phyloP scores from a whole-genome alignment of 2,113 vertebrate genomes.

The Cyprinodon variegatus region DNA sequence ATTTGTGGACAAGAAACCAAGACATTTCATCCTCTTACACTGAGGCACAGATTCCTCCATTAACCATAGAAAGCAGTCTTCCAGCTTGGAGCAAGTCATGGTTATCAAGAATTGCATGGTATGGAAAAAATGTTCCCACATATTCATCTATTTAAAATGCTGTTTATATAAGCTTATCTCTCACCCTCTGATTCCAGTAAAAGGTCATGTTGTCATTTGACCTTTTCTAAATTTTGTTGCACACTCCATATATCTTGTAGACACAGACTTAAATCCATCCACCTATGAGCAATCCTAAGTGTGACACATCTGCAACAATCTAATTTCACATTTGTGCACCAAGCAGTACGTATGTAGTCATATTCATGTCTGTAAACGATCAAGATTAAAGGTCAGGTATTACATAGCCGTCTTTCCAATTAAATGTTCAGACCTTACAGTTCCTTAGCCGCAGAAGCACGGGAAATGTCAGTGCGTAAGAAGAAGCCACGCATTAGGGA shows the following conservation, averaged over 20 bases:
- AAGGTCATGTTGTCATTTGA: neutral
- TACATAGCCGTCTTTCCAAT: constrained; percentile 55
- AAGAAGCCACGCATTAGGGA: neutral
- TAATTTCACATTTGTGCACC: too few species aligned
- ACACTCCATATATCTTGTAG: neutral
- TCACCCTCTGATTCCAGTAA: neutral
- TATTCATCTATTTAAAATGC: neutral
- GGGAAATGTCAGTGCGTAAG: constrained; percentile 19
- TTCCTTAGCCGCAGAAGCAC: constrained; percentile 20
- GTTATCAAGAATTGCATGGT: too few species aligned
- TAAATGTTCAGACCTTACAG: constrained; percentile 19
- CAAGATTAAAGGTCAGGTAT: constrained; percentile 38
- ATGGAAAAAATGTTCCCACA: too few species aligned
- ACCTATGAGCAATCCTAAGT: neutral
- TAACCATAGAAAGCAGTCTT: too few species aligned
- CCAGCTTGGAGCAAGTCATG: too few species aligned
- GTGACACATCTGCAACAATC: neutral
- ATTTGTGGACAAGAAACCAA: too few species aligned
- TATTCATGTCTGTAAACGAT: constrained; percentile 30
- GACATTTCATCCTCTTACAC: too few species aligned
- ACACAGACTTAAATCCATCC: neutral
- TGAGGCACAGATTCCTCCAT: too few species aligned
- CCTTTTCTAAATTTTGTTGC: neutral
- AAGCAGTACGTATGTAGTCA: neutral
- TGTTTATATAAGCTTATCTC: neutral